Evolutionary conservation across 2,113 vertebrate species (phyloP), one percentile per base, ranked within the genome.

Genomic region (Lipophrys pholis): DNA sequence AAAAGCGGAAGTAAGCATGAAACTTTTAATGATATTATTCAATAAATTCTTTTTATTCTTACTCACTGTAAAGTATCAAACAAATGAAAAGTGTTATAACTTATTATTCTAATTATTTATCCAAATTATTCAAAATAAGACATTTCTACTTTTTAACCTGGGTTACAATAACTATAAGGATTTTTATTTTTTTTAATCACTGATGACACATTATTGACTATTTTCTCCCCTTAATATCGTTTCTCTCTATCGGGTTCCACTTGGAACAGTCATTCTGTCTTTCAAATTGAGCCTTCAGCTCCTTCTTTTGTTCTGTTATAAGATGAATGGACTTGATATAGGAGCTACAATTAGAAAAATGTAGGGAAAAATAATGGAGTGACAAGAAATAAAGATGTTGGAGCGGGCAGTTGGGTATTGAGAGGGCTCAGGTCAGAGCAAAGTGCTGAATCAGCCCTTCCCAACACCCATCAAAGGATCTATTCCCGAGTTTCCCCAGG

Each of bases 401-500:
- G 70, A 57, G 50, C 63, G 40, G 39, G 60, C n/a, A 54, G 6
- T 39, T 1, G 9, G 36, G 35, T 40, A 39, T 39, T 21, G 35
- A 55, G n/a, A 49, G n/a, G n/a, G 3, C 62, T 49, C 50, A 41
- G 49, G 82, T 80, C 81, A 72, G 58, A 42, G 16, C 55, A 60
- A 51, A 73, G 40, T 73, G 89, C 87, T 91, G 89, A 90, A 70
- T 90, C 87, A 89, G 86, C 82, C 71, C 67, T 66, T 83, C 74
- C 59, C 49, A 63, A 54, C 65, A 64, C 74, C 65, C 81, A 73
- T 88, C 73, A 50, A 75, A 82, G 7, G 7, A 74, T 79, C 90
- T 88, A 87, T 90, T 90, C 85, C 79, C 66, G 89, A 76, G 68
- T 84, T 83, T 85, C 88, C 88, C 74, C 61, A 48, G 85, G 82